Evolutionary conservation across 2,113 vertebrate species (phyloP), one percentile per base, ranked within the genome.

Genomic region (Cyprinus carpio): DNA sequence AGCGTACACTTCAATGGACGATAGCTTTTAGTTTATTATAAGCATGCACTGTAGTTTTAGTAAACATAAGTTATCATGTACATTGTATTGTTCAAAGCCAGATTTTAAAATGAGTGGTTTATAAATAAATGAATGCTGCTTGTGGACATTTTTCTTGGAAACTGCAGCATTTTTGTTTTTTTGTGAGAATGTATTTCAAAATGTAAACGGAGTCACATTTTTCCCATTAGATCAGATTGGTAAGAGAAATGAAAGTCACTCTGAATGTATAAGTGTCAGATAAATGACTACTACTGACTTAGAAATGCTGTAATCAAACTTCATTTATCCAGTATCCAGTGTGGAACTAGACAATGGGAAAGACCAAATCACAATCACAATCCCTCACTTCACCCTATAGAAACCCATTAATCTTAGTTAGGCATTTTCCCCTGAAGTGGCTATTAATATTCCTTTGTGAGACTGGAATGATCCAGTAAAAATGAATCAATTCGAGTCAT

Each of bases 401-500:
- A 31, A 54, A 11, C 12, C 7, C n/a, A 51, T 75, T 54, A 75
- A 75, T 54, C 46, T 75, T 27, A 75, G 46, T 75, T 75, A 75
- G 25, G 0, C 13, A 49, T 51, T 16, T 75, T 51, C 43, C 74
- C 11, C 74, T 75, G 31, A 76, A 54, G 46, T 76, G 46, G 43
- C 74, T 76, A 76, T 76, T 65, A 46, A 81, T 81, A 46, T n/a
- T 81, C 34, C 78, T 64, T 29, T 80, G 58, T 8, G 10, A 20
- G 16, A 27, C 37, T 20, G 34, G 34, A 62, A 27, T 64, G 23
- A 62, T 79, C 34, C 56, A 25, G 56, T 40, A 43, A 62, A 62
- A 5, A 62, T 79, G 58, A 81, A 81, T 43, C 37, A 65, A 65
- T 81, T 81, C n/a, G 20, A 46, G 58, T 18, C n/a, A 2, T 80